Evolutionary conservation across 2,888 invertebrate species (phyloP).

Genomic region (Cheilosia soror): DNA sequence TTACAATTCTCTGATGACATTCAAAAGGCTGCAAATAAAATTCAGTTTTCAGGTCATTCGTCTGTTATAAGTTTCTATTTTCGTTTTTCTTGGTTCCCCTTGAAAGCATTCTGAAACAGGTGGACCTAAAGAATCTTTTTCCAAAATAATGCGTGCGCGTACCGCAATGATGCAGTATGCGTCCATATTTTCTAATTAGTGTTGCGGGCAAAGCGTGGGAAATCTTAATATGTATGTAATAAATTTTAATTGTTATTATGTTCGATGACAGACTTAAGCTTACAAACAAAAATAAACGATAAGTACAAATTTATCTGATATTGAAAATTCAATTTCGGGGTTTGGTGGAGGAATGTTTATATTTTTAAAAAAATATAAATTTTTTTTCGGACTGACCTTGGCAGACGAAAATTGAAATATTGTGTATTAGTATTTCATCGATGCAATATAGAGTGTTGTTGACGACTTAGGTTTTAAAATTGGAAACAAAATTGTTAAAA

Average conservation of each 20-base stretch:
- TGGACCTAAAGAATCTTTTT: constrained; percentile 40
- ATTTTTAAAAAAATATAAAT: too few species aligned
- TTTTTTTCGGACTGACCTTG: too few species aligned
- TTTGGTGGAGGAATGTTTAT: neutral
- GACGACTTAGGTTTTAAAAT: too few species aligned
- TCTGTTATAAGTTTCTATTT: constrained; percentile 1
- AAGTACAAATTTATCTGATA: neutral
- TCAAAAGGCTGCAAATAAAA: constrained; percentile 16
- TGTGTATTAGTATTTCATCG: too few species aligned
- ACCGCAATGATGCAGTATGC: constrained; percentile 11
- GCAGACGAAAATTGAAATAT: too few species aligned
- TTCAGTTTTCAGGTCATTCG: neutral
- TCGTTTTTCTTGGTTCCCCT: neutral
- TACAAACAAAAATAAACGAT: neutral
- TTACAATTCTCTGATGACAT: constrained; percentile 50
- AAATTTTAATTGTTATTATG: constrained; percentile 23
- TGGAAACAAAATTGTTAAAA: too few species aligned
- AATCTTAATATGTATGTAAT: constrained; percentile 21
- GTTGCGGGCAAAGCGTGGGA: neutral
- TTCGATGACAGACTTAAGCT: constrained; percentile 27
- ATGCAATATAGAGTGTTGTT: too few species aligned
- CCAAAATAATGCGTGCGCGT: constrained; percentile 48
- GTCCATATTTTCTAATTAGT: neutral
- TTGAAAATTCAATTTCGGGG: constrained; percentile 25
- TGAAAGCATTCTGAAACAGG: constrained; percentile 47